Evolutionary conservation across 2,113 vertebrate genomes (phyloP).

Genomic region (Sinocyclocheilus anshuiensis): DNA sequence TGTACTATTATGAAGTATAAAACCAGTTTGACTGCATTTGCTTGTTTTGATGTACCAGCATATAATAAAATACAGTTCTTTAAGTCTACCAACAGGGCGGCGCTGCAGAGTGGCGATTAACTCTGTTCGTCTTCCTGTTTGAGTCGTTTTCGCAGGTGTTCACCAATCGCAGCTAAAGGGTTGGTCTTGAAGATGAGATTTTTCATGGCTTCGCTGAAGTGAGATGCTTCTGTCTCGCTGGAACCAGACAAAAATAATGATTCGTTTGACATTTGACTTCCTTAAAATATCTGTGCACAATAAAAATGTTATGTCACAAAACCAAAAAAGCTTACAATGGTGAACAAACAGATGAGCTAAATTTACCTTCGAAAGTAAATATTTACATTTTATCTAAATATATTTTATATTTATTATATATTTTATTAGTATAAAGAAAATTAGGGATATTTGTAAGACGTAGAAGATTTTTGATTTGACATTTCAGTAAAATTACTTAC

Average conservation of each 20-base stretch:
- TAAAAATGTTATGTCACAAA: too few species aligned
- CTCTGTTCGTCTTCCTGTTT: conserved; percentile 53
- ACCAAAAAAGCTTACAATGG: too few species aligned
- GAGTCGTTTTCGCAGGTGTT: conserved; percentile 77
- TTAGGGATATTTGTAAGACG: too few species aligned
- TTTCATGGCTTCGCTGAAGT: conserved; percentile 76
- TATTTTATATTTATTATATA: too few species aligned
- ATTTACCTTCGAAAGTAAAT: too few species aligned
- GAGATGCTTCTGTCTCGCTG: conserved; percentile 81
- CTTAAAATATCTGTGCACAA: too few species aligned
- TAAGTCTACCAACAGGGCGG: not conserved
- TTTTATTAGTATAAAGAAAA: too few species aligned
- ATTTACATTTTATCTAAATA: too few species aligned
- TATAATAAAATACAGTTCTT: not conserved
- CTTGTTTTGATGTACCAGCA: not conserved
- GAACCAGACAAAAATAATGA: conserved; percentile 7
- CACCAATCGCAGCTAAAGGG: conserved; percentile 79
- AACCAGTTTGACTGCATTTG: not conserved
- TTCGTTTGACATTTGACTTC: not conserved
- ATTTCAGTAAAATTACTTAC: too few species aligned
- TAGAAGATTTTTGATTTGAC: too few species aligned
- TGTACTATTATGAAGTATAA: not conserved
- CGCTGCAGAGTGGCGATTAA: not conserved
- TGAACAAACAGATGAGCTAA: too few species aligned
- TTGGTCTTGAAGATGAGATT: conserved; percentile 77